A percentile compares a stretch with the other conserved stretches of the same genome.
Evolutionary conservation across 2,797 vertebrate species (phyloP).

Genomic region (Cottoperca gobio): DNA sequence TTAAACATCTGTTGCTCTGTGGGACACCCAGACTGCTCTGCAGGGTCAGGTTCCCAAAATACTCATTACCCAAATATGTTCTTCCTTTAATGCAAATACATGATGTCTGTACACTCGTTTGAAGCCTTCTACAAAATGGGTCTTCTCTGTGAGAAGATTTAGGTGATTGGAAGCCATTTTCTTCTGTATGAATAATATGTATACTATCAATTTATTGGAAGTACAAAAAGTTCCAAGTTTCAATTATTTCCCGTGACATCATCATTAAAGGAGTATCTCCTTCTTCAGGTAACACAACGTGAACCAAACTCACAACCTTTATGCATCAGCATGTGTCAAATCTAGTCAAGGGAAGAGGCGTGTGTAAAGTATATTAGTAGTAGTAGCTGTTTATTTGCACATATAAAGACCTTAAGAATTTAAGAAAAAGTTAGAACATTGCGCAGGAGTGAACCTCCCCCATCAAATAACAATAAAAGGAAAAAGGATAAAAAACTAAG

Average conservation of each 20-base stretch:
- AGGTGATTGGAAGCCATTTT: background rate
- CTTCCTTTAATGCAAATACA: constrained; percentile 19
- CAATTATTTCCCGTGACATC: background rate
- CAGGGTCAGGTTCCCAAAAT: constrained; percentile 46
- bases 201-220: background rate
- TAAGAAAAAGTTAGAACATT: too few relatives aligned
- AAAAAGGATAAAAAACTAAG: too few relatives aligned
- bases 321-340: background rate
- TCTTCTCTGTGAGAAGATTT: background rate
- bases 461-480: too few relatives aligned
- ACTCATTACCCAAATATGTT: constrained; percentile 24
- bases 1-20: constrained; percentile 85
- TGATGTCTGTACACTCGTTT: background rate
- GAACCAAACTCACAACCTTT: background rate
- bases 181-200: background rate
- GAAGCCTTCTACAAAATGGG: background rate
- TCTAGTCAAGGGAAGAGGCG: background rate
- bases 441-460: too few relatives aligned
- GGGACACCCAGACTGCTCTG: constrained; percentile 52
- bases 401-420: too few relatives aligned
- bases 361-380: too few relatives aligned
- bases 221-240: background rate
- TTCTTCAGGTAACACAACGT: background rate
- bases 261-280: background rate
- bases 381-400: too few relatives aligned